Percentiles rank a stretch among this genome's conserved stretches.
These are phyloP conservation scores for Notechis scutatus DNA, from an alignment of 2,113 vertebrate genomes.

Conservation along the genomic window DNA sequence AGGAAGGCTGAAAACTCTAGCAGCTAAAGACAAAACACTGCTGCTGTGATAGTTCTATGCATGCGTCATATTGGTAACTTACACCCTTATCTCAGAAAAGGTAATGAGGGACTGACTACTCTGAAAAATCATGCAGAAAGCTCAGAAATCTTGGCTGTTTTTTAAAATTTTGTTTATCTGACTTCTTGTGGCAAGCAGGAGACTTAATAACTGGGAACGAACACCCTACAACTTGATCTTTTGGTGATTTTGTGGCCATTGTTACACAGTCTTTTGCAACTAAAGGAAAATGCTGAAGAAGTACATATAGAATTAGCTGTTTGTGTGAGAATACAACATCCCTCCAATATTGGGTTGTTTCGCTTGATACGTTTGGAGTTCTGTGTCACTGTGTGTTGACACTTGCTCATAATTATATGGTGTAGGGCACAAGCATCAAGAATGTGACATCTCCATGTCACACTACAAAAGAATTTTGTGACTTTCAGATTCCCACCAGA, in stretches of 20 bases:
- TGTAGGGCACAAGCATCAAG: background rate
- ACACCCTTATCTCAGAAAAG: background rate
- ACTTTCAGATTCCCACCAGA: background rate
- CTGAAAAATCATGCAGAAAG: background rate
- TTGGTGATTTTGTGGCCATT: background rate
- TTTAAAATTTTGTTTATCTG: background rate
- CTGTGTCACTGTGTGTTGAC: slow-evolving; percentile 11
- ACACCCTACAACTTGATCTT: background rate
- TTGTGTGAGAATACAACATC: background rate
- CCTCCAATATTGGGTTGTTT: background rate
- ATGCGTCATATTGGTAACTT: background rate
- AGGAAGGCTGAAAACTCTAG: background rate
- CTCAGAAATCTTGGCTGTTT: background rate
- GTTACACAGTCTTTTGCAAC: background rate
- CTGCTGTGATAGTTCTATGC: background rate
- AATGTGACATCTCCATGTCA: slow-evolving; percentile 17
- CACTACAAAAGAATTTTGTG: background rate
- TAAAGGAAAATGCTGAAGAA: background rate
- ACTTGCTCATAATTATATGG: slow-evolving; percentile 25
- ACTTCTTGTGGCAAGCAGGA: background rate
- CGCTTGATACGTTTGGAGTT: slow-evolving; percentile 26
- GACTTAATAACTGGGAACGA: background rate
- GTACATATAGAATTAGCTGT: background rate
- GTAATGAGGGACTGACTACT: background rate
- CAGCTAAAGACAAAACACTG: background rate